phyloP scores from a whole-genome alignment of 2,797 vertebrate species.

The Cygnus olor region DNA sequence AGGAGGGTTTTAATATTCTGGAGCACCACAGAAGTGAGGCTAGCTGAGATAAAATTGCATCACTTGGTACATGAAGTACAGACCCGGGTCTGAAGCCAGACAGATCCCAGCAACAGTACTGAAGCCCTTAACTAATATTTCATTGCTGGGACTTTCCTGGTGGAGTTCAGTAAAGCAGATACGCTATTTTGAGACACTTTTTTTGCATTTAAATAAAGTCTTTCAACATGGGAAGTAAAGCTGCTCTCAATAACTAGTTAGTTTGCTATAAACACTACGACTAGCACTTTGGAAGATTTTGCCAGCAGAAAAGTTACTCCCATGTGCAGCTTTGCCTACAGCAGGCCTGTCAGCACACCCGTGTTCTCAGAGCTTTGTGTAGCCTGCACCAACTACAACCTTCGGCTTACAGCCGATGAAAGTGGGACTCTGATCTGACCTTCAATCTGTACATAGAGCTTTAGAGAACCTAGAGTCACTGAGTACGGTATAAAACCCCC shows the following conservation, averaged over 20 bases:
- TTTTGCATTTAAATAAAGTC: background rate
- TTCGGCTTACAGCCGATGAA: background rate
- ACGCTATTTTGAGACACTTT: background rate
- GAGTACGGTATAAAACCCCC: background rate
- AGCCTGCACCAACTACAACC: background rate
- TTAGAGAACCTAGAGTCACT: background rate
- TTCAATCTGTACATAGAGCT: background rate
- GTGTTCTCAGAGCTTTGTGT: background rate
- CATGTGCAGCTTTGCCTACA: background rate
- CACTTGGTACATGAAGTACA: background rate
- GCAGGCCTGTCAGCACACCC: background rate
- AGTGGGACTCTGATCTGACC: background rate
- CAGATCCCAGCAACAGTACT: background rate
- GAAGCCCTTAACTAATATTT: background rate
- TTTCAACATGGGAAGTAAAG: background rate
- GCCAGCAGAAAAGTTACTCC: background rate
- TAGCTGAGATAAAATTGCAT: background rate
- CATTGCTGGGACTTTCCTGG: background rate
- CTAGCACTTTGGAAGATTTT: background rate
- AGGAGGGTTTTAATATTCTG: background rate
- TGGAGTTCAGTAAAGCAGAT: background rate
- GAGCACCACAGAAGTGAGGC: conserved; percentile 2
- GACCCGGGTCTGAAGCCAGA: background rate
- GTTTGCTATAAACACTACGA: background rate
- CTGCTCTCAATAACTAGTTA: background rate